Evolutionary conservation across 1,140 invertebrate genomes (phyloP), one percentile per base, ranked within the genome.

Genomic region (Mamestra configurata): DNA sequence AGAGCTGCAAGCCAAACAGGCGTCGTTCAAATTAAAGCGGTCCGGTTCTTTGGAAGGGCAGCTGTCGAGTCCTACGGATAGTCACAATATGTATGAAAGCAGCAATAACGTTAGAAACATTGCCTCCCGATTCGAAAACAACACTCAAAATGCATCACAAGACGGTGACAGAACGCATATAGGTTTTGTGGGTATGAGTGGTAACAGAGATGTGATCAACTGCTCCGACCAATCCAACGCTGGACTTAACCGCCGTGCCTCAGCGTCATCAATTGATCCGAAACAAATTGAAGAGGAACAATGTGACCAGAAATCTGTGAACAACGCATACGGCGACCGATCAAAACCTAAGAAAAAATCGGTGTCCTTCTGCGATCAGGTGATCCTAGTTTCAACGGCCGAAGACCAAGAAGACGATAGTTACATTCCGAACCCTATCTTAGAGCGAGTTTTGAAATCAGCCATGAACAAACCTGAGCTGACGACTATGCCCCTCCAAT

Each of bases 311-410:
- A 92, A 91, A 85, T 18, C 78, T 18, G 10, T 57, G 0, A 85
- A 79, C 53, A 84, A 83, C 61, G 79, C 85, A 13, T 90, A 89
- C 73, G 80, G 80, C 18, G 92, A 94, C 70, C 87, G 92, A 1
- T 96, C 96, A 82, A 96, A 97, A 73, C 96, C 96, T 7, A 98
- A 98, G 89, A 99, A 99, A 96, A 99, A 99, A 91, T 98, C 98
- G 84, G 98, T 99, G 1, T 98, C 98, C 0, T 99, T 99, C 92
- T 98, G 98, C 86, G 98, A 99, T 90, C 98, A 98, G 94, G 98
- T 99, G 0, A 98, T 98, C 77, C 94, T 99, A 37, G 98, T 99
- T 15, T 98, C 98, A 4, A 98, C 98, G 18, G 98, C 98, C 0
- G 98, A 98, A 87, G 98, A 99, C 84, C 97, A 98, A 83, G 98